Conservation (phyloP, 1,140 invertebrate species). For the Kradibia gibbosae region DNA sequence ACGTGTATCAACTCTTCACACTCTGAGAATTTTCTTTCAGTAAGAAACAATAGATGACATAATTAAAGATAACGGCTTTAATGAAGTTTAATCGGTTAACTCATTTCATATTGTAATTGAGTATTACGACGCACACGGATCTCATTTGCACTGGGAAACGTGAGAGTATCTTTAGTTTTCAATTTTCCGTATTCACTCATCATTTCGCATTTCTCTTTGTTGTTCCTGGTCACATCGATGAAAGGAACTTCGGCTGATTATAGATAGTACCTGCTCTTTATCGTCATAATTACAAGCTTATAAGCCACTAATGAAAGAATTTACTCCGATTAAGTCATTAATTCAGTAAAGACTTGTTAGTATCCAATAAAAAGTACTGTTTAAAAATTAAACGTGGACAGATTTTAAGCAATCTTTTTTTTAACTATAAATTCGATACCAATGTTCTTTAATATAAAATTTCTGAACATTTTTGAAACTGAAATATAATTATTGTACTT, state of each 20-base stretch:
- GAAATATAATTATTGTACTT: no score
- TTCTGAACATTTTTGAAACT: no score
- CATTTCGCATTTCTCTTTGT: not conserved
- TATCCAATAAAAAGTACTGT: not conserved
- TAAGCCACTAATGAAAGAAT: not conserved
- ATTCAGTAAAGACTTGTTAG: not conserved
- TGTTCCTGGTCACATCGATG: not conserved
- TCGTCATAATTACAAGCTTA: not conserved
- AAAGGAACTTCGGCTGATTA: not conserved
- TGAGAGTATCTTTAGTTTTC: slow-evolving; percentile 40
- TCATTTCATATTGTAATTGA: slow-evolving; percentile 29
- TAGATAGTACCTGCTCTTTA: slow-evolving; percentile 26
- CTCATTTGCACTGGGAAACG: slow-evolving; percentile 29
- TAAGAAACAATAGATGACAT: slow-evolving; percentile 49
- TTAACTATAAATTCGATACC: no score
- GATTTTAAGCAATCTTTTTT: no score
- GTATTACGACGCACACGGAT: slow-evolving; percentile 14
- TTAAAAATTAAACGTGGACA: no score
- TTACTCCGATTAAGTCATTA: not conserved
- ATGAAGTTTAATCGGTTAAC: slow-evolving; percentile 34
- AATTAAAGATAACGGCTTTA: slow-evolving; percentile 50
- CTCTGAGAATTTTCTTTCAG: slow-evolving; percentile 34
- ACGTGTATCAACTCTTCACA: slow-evolving; percentile 3
- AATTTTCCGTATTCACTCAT: not conserved
- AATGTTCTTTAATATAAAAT: no score